Percentiles rank a stretch among this genome's conserved stretches.
These are phyloP conservation scores for Halesus radiatus DNA, from an alignment of 1,140 invertebrate species.

Conservation along the genomic window DNA sequence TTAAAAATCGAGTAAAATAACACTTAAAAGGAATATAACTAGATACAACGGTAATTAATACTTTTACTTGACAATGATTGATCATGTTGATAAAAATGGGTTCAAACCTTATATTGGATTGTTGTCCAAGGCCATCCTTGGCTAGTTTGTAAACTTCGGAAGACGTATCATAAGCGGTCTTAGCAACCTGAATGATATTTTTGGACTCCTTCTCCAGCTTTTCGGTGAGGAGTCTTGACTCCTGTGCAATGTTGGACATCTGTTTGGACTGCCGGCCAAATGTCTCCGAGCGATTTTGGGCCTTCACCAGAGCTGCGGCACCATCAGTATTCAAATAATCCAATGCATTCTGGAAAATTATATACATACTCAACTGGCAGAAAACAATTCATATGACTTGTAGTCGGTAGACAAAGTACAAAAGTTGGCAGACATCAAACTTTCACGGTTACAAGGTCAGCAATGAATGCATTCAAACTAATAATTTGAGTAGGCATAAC, in stretches of 20 bases:
- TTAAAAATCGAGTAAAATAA: too few species aligned
- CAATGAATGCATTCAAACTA: too few species aligned
- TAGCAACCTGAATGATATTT: slow-evolving; percentile 82
- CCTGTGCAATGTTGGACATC: slow-evolving; percentile 91
- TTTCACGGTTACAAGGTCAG: neutral
- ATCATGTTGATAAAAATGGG: slow-evolving; percentile 30
- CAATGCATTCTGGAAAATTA: slow-evolving; percentile 73
- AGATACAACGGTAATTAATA: too few species aligned
- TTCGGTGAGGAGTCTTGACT: slow-evolving; percentile 86
- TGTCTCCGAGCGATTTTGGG: slow-evolving; percentile 84
- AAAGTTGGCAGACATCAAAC: neutral
- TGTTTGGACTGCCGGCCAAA: slow-evolving; percentile 92
- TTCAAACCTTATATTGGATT: slow-evolving; percentile 80
- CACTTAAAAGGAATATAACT: too few species aligned
- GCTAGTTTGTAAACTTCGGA: slow-evolving; percentile 84
- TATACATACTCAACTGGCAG: neutral
- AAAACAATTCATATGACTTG: too few species aligned
- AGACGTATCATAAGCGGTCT: slow-evolving; percentile 87
- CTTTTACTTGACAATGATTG: too few species aligned
- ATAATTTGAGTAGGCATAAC: too few species aligned
- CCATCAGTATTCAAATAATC: slow-evolving; percentile 87
- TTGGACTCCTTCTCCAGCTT: slow-evolving; percentile 83
- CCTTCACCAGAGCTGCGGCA: slow-evolving; percentile 80
- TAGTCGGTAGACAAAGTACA: too few species aligned
- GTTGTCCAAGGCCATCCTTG: slow-evolving; percentile 84